These are phyloP conservation scores for Byasa hedistus DNA, from an alignment of 2,888 invertebrate genomes.

Conservation along the genomic window DNA sequence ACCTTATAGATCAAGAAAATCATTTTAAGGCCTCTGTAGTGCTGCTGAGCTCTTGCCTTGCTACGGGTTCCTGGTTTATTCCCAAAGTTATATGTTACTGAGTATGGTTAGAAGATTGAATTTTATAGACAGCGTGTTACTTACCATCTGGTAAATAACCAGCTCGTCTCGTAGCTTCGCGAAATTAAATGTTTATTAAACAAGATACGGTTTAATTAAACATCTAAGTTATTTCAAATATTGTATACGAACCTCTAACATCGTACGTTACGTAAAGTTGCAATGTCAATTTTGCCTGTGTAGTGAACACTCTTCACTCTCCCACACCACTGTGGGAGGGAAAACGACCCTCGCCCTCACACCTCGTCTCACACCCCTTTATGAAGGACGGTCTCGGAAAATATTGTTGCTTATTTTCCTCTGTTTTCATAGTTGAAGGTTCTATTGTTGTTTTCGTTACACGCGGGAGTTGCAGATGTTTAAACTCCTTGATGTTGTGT, in stretches of 20 bases:
- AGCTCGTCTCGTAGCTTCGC: no score
- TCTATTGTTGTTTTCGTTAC: conserved; percentile 13
- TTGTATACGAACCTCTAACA: background rate
- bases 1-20: no score
- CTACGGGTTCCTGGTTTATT: no score
- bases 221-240: background rate
- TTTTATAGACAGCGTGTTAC: no score
- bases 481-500: conserved; percentile 11
- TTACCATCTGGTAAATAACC: no score
- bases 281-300: conserved; percentile 32
- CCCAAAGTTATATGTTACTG: no score
- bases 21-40: no score
- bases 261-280: conserved; percentile 31
- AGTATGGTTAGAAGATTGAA: no score
- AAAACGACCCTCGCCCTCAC: conserved; percentile 34
- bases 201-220: background rate
- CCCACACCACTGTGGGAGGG: conserved; percentile 40
- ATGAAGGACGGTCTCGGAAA: conserved; percentile 32
- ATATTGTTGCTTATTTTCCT: conserved; percentile 18
- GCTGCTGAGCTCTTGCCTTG: no score
- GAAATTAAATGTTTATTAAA: no score
- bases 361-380: conserved; percentile 25
- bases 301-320: conserved; percentile 46
- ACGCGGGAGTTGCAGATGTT: conserved; percentile 24
- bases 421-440: conserved; percentile 17